phyloP scores from a whole-genome alignment of 2,797 vertebrate genomes.

The Rachycentron canadum region DNA sequence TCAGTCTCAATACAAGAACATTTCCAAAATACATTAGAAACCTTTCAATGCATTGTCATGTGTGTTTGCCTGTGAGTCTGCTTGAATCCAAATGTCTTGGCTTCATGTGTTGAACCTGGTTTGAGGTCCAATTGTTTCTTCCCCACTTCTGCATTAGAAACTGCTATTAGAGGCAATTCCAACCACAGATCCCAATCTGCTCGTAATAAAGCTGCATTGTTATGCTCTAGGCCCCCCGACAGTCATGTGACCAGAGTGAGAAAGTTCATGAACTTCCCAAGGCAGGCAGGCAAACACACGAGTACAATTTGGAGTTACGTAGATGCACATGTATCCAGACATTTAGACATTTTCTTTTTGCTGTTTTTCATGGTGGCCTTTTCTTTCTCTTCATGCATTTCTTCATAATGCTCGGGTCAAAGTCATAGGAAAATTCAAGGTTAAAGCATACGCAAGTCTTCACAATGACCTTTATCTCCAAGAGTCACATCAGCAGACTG shows the following conservation, averaged over 20 bases:
- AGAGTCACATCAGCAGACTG: slow-evolving; percentile 55
- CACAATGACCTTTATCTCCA: slow-evolving; percentile 63
- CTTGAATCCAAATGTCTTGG: neutral
- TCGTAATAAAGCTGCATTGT: slow-evolving; percentile 72
- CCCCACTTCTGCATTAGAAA: slow-evolving; percentile 35
- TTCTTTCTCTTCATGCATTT: slow-evolving; percentile 51
- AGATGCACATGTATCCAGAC: slow-evolving; percentile 37
- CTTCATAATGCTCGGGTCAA: slow-evolving; percentile 45
- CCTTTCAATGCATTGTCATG: slow-evolving; percentile 22
- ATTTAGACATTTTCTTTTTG: slow-evolving; percentile 12
- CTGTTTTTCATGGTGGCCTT: slow-evolving; percentile 13
- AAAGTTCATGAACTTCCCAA: slow-evolving; percentile 59
- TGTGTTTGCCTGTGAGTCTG: slow-evolving; percentile 56
- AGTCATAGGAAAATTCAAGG: slow-evolving; percentile 57
- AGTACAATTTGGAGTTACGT: slow-evolving; percentile 43
- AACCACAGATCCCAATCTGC: slow-evolving; percentile 68
- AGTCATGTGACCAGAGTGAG: slow-evolving; percentile 64
- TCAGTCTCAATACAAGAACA: slow-evolving; percentile 55
- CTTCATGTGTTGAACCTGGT: slow-evolving; percentile 17
- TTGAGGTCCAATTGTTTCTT: slow-evolving; percentile 28
- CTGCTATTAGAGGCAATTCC: slow-evolving; percentile 53
- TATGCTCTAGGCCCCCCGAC: slow-evolving; percentile 36
- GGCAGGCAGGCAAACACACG: slow-evolving; percentile 60
- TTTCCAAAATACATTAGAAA: slow-evolving; percentile 58
- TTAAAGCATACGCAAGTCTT: slow-evolving; percentile 63